phyloP scores from a whole-genome alignment of 92 coral and sea anemone species.

The Zoanthus solanderi region DNA sequence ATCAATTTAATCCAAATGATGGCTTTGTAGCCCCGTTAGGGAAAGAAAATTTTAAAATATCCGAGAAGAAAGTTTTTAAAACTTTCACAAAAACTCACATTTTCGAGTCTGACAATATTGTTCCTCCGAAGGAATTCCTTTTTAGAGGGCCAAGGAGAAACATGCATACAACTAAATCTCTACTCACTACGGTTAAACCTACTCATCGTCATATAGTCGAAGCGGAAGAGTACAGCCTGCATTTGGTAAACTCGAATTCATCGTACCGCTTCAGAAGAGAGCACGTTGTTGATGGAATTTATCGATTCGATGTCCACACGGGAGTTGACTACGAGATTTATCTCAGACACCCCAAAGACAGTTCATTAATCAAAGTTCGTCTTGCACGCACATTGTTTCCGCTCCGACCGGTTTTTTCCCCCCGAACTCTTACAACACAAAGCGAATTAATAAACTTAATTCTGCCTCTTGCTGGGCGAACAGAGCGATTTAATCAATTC shows the following conservation, averaged over 20 bases:
- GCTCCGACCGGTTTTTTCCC: slow-evolving; percentile 49
- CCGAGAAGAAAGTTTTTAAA: slow-evolving; percentile 70
- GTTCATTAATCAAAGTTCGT: slow-evolving; percentile 55
- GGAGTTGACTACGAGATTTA: slow-evolving; percentile 88
- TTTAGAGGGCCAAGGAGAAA: slow-evolving; percentile 73
- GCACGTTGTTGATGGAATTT: slow-evolving; percentile 77
- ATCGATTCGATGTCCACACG: slow-evolving; percentile 72
- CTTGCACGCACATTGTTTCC: slow-evolving; percentile 52
- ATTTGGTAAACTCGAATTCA: slow-evolving; percentile 61
- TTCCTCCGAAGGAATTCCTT: slow-evolving; percentile 78
- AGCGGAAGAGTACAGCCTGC: slow-evolving; percentile 60
- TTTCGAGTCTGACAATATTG: slow-evolving; percentile 64
- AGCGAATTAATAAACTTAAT: slow-evolving; percentile 77
- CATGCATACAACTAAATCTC: slow-evolving; percentile 58
- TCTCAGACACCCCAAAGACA: slow-evolving; percentile 55
- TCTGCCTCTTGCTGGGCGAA: slow-evolving; percentile 85
- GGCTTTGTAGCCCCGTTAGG: background rate
- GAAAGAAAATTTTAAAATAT: slow-evolving; percentile 42
- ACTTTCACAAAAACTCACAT: slow-evolving; percentile 84
- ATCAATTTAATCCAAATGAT: slow-evolving; percentile 23
- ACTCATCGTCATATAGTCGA: slow-evolving; percentile 66
- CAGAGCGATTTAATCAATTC: slow-evolving; percentile 85
- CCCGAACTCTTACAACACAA: slow-evolving; percentile 28
- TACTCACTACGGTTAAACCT: slow-evolving; percentile 49
- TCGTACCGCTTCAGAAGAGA: slow-evolving; percentile 67